phyloP scores from a whole-genome alignment of 2,113 vertebrate species.

The Sorex fumeus region DNA sequence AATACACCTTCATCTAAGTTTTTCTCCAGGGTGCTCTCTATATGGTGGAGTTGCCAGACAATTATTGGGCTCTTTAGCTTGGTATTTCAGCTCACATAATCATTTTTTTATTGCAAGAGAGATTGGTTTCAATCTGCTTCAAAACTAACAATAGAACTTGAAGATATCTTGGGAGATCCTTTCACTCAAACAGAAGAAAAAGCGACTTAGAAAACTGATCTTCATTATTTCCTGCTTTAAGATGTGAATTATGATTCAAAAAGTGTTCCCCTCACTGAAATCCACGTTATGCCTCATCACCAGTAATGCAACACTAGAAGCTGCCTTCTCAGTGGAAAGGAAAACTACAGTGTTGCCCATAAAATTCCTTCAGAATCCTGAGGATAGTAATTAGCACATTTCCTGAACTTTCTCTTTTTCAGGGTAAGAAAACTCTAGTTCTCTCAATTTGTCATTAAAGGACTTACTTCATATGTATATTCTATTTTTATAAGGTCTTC shows the following conservation, averaged over 20 bases:
- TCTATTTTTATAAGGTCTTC: conserved; percentile 39
- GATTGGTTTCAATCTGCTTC: not conserved
- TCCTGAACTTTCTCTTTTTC: conserved; percentile 39
- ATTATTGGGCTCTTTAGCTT: not conserved
- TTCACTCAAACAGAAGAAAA: conserved; percentile 45
- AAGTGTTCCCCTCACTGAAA: not conserved
- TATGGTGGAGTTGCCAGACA: not conserved
- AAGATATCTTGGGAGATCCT: conserved; percentile 10
- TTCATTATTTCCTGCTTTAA: conserved; percentile 24
- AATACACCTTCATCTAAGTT: not conserved
- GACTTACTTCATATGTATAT: not conserved
- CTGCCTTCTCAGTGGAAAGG: not conserved
- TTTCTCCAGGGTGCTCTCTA: not conserved
- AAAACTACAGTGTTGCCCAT: not conserved
- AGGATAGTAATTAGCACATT: conserved; percentile 9
- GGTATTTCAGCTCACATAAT: not conserved
- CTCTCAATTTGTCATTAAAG: conserved; percentile 53
- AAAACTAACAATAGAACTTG: conserved; percentile 30
- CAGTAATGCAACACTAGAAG: not conserved
- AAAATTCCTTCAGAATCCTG: not conserved
- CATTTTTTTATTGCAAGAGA: not conserved
- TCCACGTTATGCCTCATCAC: not conserved
- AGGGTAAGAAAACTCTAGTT: conserved; percentile 48
- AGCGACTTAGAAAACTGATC: not conserved
- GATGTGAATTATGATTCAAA: conserved; percentile 1